These are phyloP conservation scores for Halcyon leucocephala DNA, from an alignment of 2,797 vertebrate genomes.

Conservation along the genomic window DNA sequence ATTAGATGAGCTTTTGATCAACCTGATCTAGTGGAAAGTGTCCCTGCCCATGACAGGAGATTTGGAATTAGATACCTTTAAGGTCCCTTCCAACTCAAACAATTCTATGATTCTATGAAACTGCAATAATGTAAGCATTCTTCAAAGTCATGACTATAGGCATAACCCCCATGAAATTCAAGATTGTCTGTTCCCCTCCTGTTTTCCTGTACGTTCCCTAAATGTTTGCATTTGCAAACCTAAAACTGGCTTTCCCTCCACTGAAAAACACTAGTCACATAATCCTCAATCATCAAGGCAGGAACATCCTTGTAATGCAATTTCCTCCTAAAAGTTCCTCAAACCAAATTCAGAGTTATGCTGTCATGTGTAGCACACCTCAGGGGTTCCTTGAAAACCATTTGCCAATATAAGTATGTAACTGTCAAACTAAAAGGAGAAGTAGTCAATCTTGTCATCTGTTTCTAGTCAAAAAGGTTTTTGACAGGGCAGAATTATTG, in stretches of 20 bases:
- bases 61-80: background rate
- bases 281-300: background rate
- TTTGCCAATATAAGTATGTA: background rate
- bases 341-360: background rate
- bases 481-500: background rate
- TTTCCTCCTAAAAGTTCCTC: background rate
- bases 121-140: background rate
- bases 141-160: background rate
- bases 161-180: background rate
- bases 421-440: background rate
- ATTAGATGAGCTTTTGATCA: background rate
- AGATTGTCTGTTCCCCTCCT: background rate
- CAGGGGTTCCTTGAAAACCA: background rate
- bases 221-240: background rate
- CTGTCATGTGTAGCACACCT: background rate
- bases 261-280: background rate
- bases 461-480: slow-evolving; percentile 20
- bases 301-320: background rate
- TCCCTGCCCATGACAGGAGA: background rate
- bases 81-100: background rate
- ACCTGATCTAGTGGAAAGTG: background rate
- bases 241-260: background rate
- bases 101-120: background rate
- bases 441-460: slow-evolving; percentile 31
- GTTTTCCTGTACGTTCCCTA: background rate